A percentile compares a stretch with the other conserved stretches of the same genome.
Evolutionary conservation across 2,888 invertebrate genomes (phyloP).

Genomic region (Erpobdella octoculata): DNA sequence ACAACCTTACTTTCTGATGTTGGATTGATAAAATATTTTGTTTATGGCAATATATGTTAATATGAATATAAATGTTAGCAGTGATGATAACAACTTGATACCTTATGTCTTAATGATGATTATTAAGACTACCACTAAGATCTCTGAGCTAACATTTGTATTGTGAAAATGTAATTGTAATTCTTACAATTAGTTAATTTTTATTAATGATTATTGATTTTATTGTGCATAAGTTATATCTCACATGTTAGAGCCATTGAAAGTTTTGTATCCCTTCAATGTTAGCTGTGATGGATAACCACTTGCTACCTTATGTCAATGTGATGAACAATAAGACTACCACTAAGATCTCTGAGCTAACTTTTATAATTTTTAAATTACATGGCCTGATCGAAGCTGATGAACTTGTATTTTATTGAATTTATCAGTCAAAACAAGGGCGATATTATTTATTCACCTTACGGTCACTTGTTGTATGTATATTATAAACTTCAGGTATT

Average conservation of each 20-base stretch:
- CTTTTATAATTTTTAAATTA: neutral
- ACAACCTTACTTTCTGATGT: no score
- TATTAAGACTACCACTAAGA: slow-evolving; percentile 3
- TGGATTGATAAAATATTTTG: no score
- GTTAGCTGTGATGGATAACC: neutral
- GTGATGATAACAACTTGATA: slow-evolving; percentile 11
- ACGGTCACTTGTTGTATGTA: slow-evolving; percentile 17
- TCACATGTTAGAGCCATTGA: no score
- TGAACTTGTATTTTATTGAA: neutral
- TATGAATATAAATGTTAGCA: no score
- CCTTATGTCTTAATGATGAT: neutral
- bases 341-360: slow-evolving; percentile 20
- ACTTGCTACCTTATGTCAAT: slow-evolving; percentile 2
- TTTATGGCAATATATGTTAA: no score
- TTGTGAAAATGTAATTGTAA: neutral
- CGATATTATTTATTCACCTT: neutral
- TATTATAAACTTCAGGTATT: neutral
- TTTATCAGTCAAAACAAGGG: slow-evolving; percentile 20
- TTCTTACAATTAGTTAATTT: no score
- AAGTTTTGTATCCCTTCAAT: no score
- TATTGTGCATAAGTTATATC: no score
- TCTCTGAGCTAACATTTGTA: slow-evolving; percentile 11
- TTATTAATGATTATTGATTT: no score
- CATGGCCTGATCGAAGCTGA: slow-evolving; percentile 14
- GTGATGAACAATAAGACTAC: neutral